Conservation (phyloP, 2,797 vertebrate genomes). For the Melanotaenia parkinsoni region DNA sequence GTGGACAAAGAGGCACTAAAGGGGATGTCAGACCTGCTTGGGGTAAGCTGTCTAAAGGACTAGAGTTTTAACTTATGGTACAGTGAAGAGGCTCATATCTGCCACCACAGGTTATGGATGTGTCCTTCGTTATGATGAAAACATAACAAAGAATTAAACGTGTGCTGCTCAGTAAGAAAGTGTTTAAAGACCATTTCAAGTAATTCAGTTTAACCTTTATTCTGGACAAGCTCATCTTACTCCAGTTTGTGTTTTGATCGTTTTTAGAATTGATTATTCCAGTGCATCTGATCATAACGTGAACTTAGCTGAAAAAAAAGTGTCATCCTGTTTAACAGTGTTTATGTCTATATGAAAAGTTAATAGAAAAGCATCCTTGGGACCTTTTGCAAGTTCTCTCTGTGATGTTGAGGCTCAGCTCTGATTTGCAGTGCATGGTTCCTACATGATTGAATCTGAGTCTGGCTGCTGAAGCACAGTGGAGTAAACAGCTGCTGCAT, state of each 20-base stretch:
- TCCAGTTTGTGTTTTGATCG: background rate
- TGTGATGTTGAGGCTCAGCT: slow-evolving; percentile 27
- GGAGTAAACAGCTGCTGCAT: slow-evolving; percentile 28
- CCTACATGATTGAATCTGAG: slow-evolving; percentile 24
- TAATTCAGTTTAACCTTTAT: background rate
- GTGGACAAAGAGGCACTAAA: slow-evolving; percentile 88
- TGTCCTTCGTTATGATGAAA: too few relatives aligned
- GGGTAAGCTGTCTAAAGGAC: slow-evolving; percentile 76
- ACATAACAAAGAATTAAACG: too few relatives aligned
- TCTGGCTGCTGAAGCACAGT: slow-evolving; percentile 21
- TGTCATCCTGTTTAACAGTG: background rate
- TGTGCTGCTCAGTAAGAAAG: too few relatives aligned
- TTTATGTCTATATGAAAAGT: background rate
- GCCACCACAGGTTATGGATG: slow-evolving; percentile 24
- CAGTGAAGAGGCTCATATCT: slow-evolving; percentile 10
- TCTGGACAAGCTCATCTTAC: background rate
- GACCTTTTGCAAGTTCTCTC: too few relatives aligned
- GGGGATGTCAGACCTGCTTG: slow-evolving; percentile 88
- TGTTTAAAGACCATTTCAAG: too few relatives aligned
- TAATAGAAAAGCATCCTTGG: too few relatives aligned
- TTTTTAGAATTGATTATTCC: background rate
- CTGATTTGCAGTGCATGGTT: slow-evolving; percentile 25
- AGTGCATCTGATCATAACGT: too few relatives aligned
- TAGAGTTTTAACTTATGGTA: background rate
- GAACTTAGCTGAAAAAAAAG: background rate